Evolutionary conservation across 2,113 vertebrate genomes (phyloP).

Genomic region (Melanostigma gelatinosum): DNA sequence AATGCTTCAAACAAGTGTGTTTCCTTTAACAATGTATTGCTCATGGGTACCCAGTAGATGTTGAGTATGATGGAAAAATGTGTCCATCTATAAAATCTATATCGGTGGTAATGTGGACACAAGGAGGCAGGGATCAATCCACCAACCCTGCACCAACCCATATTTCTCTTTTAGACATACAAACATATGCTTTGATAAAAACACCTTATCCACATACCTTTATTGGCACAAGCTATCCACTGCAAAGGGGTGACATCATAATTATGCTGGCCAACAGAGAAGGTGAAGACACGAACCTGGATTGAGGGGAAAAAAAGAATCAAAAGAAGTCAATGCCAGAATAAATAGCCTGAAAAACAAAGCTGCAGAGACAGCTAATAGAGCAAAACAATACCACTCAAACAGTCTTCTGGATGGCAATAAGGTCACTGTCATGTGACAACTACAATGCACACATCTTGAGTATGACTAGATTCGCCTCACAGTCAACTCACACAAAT

Average conservation of each 20-base stretch:
- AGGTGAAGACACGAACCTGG: slow-evolving; percentile 94
- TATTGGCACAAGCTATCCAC: slow-evolving; percentile 98
- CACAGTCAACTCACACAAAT: slow-evolving; percentile 31
- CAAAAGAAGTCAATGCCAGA: background rate
- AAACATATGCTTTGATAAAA: background rate
- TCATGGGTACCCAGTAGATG: too few relatives aligned
- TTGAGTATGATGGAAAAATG: too few relatives aligned
- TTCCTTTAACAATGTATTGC: background rate
- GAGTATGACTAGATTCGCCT: slow-evolving; percentile 23
- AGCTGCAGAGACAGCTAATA: background rate
- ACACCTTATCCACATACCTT: slow-evolving; percentile 83
- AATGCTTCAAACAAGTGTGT: background rate
- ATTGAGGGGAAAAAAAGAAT: slow-evolving; percentile 8
- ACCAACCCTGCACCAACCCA: background rate
- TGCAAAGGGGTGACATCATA: slow-evolving; percentile 96
- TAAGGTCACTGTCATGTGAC: slow-evolving; percentile 15
- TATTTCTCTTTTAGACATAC: background rate
- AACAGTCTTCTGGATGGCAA: slow-evolving; percentile 13
- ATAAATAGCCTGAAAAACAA: background rate
- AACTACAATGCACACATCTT: slow-evolving; percentile 10
- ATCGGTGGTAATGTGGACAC: background rate
- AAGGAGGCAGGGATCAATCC: background rate
- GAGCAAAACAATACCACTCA: background rate
- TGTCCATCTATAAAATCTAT: background rate
- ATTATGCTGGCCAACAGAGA: slow-evolving; percentile 97